A percentile compares a stretch with the other conserved stretches of the same genome.
Evolutionary conservation across 2,888 invertebrate species (phyloP).

Genomic region (Helobdella robusta): DNA sequence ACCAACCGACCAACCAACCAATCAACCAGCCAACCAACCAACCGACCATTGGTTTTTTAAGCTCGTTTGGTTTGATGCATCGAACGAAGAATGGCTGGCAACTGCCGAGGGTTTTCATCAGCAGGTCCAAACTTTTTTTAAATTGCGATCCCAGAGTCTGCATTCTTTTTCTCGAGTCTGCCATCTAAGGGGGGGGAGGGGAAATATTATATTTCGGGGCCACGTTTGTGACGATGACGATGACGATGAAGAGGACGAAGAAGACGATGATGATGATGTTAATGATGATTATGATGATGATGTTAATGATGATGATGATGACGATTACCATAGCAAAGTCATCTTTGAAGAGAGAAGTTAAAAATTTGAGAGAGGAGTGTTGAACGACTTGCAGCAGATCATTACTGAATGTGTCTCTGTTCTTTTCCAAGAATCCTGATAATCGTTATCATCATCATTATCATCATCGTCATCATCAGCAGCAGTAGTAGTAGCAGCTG

Average conservation of each 20-base stretch:
- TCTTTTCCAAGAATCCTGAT: conserved; percentile 87
- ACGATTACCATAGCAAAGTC: conserved; percentile 62
- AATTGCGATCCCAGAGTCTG: conserved; percentile 85
- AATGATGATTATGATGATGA: too few species aligned
- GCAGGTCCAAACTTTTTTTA: conserved; percentile 83
- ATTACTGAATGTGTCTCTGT: conserved; percentile 91
- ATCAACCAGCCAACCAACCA: too few species aligned
- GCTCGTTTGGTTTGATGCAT: conserved; percentile 96
- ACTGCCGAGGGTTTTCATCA: conserved; percentile 86
- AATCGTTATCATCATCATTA: too few species aligned
- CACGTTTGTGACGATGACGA: not conserved
- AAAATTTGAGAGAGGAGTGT: conserved; percentile 80
- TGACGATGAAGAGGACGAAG: not conserved
- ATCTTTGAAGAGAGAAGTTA: conserved; percentile 78
- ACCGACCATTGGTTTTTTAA: conserved; percentile 66
- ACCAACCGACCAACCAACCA: too few species aligned
- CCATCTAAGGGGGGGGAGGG: conserved; percentile 3
- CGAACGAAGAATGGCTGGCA: conserved; percentile 98
- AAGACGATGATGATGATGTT: too few species aligned
- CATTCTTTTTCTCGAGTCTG: conserved; percentile 46
- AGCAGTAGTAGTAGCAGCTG: too few species aligned
- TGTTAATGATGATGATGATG: too few species aligned
- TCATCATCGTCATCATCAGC: too few species aligned
- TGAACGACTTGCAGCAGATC: conserved; percentile 86
- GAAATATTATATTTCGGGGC: not conserved